These are phyloP conservation scores for Pocota personata DNA, from an alignment of 2,888 invertebrate species.

Conservation along the genomic window DNA sequence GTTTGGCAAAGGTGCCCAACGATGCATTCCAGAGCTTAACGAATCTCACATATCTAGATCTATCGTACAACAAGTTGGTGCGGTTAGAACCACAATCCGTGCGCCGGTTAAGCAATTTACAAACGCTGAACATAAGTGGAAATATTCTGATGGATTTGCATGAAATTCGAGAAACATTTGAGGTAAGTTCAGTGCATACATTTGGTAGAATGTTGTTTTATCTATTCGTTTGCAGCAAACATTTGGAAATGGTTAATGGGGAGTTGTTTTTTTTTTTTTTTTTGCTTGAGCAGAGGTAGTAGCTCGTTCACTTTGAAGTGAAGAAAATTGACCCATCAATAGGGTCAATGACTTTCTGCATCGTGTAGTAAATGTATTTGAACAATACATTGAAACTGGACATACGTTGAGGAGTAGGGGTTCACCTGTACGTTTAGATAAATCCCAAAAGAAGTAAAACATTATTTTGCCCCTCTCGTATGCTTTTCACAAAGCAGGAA, in stretches of 20 bases:
- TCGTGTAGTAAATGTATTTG: background rate
- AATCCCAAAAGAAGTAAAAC: too few relatives aligned
- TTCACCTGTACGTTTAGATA: too few relatives aligned
- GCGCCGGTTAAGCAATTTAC: constrained; percentile 83
- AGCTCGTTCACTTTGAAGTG: background rate
- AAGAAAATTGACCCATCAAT: background rate
- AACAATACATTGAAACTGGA: too few relatives aligned
- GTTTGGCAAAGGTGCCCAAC: constrained; percentile 89
- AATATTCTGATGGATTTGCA: constrained; percentile 83
- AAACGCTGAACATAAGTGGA: constrained; percentile 88
- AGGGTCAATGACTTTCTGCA: background rate
- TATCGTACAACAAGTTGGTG: constrained; percentile 90
- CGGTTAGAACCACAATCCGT: constrained; percentile 86
- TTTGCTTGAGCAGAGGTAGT: background rate
- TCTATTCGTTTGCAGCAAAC: background rate
- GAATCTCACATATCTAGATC: constrained; percentile 87
- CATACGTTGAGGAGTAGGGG: too few relatives aligned
- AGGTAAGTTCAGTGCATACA: constrained; percentile 75
- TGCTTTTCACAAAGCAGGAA: too few relatives aligned
- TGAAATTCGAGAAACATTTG: constrained; percentile 82
- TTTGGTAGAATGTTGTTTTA: background rate
- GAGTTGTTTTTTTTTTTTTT: background rate
- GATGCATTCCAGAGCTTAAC: constrained; percentile 89
- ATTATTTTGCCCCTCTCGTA: too few relatives aligned
- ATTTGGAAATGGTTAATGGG: background rate